Evolutionary conservation across 1,140 invertebrate genomes (phyloP).

Genomic region (Stegodyphus dumicola): DNA sequence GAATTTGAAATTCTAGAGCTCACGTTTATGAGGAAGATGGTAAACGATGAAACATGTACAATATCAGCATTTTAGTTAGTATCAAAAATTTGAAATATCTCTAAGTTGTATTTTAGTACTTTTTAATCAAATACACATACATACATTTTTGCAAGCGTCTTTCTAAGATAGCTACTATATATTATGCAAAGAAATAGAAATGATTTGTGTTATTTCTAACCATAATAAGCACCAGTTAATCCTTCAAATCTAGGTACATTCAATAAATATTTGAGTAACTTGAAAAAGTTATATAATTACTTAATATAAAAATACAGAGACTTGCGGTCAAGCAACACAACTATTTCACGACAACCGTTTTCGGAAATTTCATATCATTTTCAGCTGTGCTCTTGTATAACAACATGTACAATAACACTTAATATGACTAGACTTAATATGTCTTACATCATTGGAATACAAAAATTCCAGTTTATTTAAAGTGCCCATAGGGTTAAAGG

Average conservation of each 20-base stretch:
- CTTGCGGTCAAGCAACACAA: background rate
- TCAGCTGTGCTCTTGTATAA: background rate
- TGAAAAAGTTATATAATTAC: background rate
- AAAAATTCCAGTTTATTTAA: slow-evolving; percentile 4
- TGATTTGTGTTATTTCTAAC: too few relatives aligned
- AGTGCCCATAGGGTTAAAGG: slow-evolving; percentile 8
- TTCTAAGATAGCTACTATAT: too few relatives aligned
- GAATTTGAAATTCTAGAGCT: too few relatives aligned
- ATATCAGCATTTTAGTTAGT: too few relatives aligned
- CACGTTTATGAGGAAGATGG: too few relatives aligned
- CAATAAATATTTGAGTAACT: background rate
- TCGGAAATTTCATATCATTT: background rate
- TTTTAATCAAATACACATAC: too few relatives aligned
- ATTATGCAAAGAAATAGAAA: too few relatives aligned
- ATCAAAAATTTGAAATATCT: too few relatives aligned
- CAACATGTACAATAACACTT: background rate
- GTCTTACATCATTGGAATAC: slow-evolving; percentile 1
- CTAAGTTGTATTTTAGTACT: too few relatives aligned
- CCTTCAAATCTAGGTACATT: background rate
- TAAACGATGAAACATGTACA: too few relatives aligned
- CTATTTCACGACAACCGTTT: background rate
- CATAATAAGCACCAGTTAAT: background rate
- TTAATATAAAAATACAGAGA: background rate
- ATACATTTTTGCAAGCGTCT: too few relatives aligned
- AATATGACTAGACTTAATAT: slow-evolving; percentile 2